These are phyloP conservation scores for Cinara cedri DNA, from an alignment of 2,888 invertebrate species.

Conservation along the genomic window DNA sequence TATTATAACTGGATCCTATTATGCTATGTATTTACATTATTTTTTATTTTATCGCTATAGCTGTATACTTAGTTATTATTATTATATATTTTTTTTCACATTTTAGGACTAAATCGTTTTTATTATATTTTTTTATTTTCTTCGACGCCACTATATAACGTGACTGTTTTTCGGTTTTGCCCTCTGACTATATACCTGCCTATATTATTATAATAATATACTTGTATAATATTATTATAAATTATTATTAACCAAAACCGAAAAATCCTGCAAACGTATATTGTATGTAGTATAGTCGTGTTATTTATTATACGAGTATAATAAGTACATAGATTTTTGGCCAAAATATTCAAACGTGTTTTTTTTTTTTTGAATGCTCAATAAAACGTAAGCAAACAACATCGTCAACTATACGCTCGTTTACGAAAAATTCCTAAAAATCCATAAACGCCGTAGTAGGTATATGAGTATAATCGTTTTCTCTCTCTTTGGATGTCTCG, in stretches of 20 bases:
- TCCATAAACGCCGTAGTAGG: background rate
- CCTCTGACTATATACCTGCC: background rate
- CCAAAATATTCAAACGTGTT: no score
- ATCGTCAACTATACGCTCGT: no score
- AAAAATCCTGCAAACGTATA: background rate
- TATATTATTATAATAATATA: no score
- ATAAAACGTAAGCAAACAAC: no score
- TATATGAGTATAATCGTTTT: no score
- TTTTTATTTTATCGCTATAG: slow-evolving; percentile 32
- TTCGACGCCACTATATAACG: slow-evolving; percentile 8
- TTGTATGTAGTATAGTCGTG: background rate
- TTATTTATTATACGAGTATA: no score
- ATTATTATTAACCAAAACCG: background rate
- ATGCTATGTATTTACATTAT: slow-evolving; percentile 32
- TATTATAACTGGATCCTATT: background rate
- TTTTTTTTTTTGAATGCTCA: no score
- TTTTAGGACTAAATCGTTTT: slow-evolving; percentile 19
- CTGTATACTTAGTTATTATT: slow-evolving; percentile 10
- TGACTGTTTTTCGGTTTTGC: slow-evolving; percentile 29
- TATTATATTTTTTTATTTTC: background rate
- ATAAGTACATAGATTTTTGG: no score
- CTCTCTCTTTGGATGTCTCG: no score
- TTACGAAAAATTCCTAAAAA: background rate
- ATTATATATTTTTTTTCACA: background rate
- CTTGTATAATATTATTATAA: no score